Evolutionary conservation across 2,888 invertebrate species (phyloP), one percentile per base, ranked within the genome.

Genomic region (Ptycholaimellus sp.): DNA sequence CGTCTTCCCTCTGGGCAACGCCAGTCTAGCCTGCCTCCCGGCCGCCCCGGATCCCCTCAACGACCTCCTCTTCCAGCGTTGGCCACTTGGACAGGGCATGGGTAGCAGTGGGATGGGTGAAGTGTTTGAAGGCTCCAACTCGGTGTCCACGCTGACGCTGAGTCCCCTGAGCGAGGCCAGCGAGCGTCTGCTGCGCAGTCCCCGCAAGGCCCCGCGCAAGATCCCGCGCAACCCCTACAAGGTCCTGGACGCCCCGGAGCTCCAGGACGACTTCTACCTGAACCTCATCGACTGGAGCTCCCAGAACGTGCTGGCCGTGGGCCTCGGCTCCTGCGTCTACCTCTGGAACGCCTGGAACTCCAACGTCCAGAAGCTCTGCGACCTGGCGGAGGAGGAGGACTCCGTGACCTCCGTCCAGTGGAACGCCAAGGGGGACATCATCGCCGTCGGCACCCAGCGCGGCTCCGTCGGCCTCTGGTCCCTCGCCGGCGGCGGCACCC

Each of bases 261-360:
- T 90, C 39, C 83, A 93, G 64, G 96, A 99, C 63, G 96, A 99
- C 65, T 99, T 96, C 67, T 90, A 90, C 60, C 65, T 99, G 48
- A 96, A 99, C 64, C 70, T 99, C 43, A 93, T 99, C 25, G 96
- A 96, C 61, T 96, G 96, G 96, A 90, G 90, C 4, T 81, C 87
- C 36, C 85, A 85, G 63, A 99, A 99, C 62, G 83, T 96, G 25
- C 72, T 96, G 42, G 85, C 87, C 58, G 96, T 96, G 3, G 96
- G 93, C 0, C 67, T 99, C 17, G 87, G 87, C 23, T 82, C 82
- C 53, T 90, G 90, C 59, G 96, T 96, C 1, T 96, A 96, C 60
- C 65, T 96, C 41, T 96, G 96, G 96, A 90, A 85, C 52, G 96
- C 96, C 9, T 85, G 83, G 58, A 96, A 90, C 42, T 87, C 48